Conservation (phyloP, 2,797 vertebrate species). For the Oreochromis mossambicus region DNA sequence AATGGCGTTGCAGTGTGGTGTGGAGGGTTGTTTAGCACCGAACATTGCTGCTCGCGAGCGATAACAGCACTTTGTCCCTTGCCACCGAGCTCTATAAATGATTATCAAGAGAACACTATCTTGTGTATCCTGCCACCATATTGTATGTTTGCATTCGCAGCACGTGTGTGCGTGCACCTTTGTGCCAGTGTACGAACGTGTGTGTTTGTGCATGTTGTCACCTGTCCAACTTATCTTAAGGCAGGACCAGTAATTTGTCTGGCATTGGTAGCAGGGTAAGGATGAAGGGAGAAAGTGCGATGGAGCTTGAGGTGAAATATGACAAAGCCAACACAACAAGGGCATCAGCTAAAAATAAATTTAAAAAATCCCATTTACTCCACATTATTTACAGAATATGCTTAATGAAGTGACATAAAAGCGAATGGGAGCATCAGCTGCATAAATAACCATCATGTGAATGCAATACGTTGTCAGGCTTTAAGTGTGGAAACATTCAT, state of each 20-base stretch:
- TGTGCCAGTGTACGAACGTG: background rate
- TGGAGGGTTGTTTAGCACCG: slow-evolving; percentile 48
- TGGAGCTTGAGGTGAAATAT: background rate
- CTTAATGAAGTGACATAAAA: slow-evolving; percentile 15
- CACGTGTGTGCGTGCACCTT: background rate
- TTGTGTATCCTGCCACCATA: slow-evolving; percentile 37
- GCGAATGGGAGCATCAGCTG: background rate
- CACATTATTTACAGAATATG: background rate
- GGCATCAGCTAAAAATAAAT: background rate
- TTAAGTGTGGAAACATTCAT: background rate
- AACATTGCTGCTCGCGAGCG: slow-evolving; percentile 52
- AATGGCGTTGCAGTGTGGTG: slow-evolving; percentile 55
- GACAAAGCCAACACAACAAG: background rate
- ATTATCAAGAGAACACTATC: slow-evolving; percentile 56
- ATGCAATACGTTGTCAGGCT: background rate
- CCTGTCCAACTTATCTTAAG: slow-evolving; percentile 33
- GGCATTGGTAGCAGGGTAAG: background rate
- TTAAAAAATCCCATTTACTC: background rate
- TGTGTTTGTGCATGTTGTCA: slow-evolving; percentile 8
- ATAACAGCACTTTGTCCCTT: slow-evolving; percentile 66
- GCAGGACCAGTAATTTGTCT: background rate
- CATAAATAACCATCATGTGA: slow-evolving; percentile 17
- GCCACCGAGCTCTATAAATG: slow-evolving; percentile 45
- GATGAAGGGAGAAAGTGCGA: background rate
- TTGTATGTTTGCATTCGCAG: slow-evolving; percentile 35